Base-by-base conservation (phyloP, 2,797 vertebrate species). In the Melanotaenia trifasciata region DNA sequence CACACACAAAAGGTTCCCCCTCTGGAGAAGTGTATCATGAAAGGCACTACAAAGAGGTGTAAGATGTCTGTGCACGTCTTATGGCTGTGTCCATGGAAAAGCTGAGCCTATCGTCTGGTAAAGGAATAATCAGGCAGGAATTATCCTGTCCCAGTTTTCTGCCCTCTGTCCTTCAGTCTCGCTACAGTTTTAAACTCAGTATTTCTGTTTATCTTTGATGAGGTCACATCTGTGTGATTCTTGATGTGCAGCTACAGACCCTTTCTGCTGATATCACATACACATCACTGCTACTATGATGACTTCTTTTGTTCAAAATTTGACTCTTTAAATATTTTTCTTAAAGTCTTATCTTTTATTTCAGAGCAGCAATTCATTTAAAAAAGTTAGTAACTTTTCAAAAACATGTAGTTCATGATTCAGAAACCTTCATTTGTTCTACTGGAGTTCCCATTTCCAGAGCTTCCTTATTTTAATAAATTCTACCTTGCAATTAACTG, bases 81-180 rank as follows among this genome's bases (percentile, higher is more conserved):
- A 61, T 72, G 86, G 65, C 61, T 68, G 50, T 79, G 83, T 83
- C 75, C 58, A 54, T 88, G 92, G 92, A 93, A 93, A 93, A 92
- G 75, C 76, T 93, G 86, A 93, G 79, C 38, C 57, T 64, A 73
- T 90, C 85, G 83, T 93, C 92, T 93, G 90, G 83, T 88, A 89
- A 92, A 92, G 70, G 84, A 90, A 91, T 92, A 87, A 81, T 87
- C 81, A 75, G 80, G 80, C 77, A 77, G 67, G 77, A 87, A 67
- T 84, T 24, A 86, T 73, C 58, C 84, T 76, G 60, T 81, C 78
- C 60, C 61, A 62, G 22, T 26, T 40, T 72, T 72, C 69, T 36
- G 81, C 74, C 77, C 64, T 73, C 72, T 79, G 64, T 70, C 78
- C 80, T 81, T 86, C 68, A 78, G 71, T 62, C 67, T 76, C 54